Base-by-base conservation (phyloP, 2,888 invertebrate species). In the Emmelina monodactyla region DNA sequence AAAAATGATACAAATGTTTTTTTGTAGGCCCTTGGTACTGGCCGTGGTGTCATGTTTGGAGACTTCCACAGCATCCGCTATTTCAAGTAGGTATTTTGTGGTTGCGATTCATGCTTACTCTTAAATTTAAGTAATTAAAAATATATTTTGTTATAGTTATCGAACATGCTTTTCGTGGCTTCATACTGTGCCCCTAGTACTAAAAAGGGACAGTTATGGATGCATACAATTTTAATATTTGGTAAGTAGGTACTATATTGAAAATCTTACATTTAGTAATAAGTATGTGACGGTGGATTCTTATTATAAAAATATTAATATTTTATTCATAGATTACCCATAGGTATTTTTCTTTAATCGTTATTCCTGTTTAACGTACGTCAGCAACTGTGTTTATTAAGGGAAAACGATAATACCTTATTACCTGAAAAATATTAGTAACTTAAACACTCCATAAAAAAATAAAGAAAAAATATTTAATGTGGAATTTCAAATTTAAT, bases 171-270 rank as follows among this genome's bases (percentile, higher is more conserved):
- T 46, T 89, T 92, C 57, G 85, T 89, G 16, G 76, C 91, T n/a
- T 89, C 90, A 1, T 91, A 90, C 53, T 85, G 89, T 36, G 88
- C 91, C 7, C 91, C 91, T 11, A 88, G 88, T 48, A 88, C 88
- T 1, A 88, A 87, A 51, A 88, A 87, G 55, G 92, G 92, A 2
- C 87, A 89, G 39, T 72, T 93, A 2, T 89, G 91, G 69, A 89
- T 92, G 87, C 92, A 92, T 56, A 86, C 86, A 11, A 85, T 88
- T 50, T 80, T 92, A 44, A 89, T 91, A 48, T 69, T 91, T 43
- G 91, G 92, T 91, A 78, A 81, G 81, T 55, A 37, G 16, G n/a
- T 28, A 22, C 5, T 19, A n/a, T n/a, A n/a, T n/a, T n/a, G n/a
- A n/a, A n/a, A n/a, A n/a, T n/a, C n/a, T n/a, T n/a, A n/a, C n/a